Base-by-base conservation (phyloP, 2,888 invertebrate species). In the Ichneumon xanthorius region DNA sequence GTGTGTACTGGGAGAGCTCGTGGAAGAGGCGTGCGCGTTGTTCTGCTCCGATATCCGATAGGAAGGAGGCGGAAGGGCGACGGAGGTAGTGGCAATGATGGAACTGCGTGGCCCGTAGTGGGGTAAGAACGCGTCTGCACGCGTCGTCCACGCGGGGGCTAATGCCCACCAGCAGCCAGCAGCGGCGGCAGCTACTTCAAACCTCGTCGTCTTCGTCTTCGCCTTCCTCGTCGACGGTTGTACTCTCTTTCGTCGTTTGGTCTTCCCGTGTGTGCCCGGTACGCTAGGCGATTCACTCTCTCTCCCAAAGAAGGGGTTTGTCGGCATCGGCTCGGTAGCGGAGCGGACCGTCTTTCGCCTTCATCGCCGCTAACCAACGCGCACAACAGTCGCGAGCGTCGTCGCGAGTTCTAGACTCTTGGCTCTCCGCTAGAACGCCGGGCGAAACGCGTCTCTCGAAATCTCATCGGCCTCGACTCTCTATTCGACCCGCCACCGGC, bases 271-370 rank as follows among this genome's bases (percentile, higher is more conserved):
- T 67, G 48, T 63, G 48, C 72, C 79, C 82, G 82, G 65, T 40
- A 63, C 67, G 61, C 76, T 48, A 68, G 48, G 37, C 80, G 68
- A 70, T 70, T 78, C 85, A 63, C 58, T 80, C 75, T 67, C 76
- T 79, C 75, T 75, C 65, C 63, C 76, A 58, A 86, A 87, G 87
- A 87, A 87, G 87, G 87, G 87, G 84, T 87, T 87, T 75, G 87
- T 86, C 86, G 82, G 80, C 84, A 72, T 72, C 78, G 70, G 70
- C 70, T 63, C 30, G 78, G 85, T 65, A 14, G 65, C n/a, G 61
- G 16, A 30, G 65, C 58, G 71, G 53, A 26, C 61, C 48, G 84
- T 82, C 87, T 86, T 87, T 82, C 76, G 87, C 80, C 82, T 85
- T 82, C 78, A 73, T 82, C 82, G 37, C 37, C 1, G 73, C 80